Evolutionary conservation across 1,140 invertebrate genomes (phyloP).

Genomic region (Drosophila bifasciata): DNA sequence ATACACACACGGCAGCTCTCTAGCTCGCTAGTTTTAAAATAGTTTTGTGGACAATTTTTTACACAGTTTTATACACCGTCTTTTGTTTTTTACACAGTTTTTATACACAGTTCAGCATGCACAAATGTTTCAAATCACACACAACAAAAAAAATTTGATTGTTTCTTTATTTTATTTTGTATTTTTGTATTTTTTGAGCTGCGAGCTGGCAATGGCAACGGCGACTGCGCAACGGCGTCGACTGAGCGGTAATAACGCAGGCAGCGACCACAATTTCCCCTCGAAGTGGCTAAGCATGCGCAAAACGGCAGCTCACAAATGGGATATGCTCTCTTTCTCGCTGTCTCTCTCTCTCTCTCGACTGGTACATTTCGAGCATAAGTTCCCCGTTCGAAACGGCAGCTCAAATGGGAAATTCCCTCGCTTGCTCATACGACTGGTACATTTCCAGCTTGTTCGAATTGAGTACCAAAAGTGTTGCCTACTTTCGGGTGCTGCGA

Average conservation of each 20-base stretch:
- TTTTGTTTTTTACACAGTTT: slow-evolving; percentile 14
- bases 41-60: slow-evolving; percentile 21
- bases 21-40: slow-evolving; percentile 2
- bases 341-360: not conserved
- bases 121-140: slow-evolving; percentile 5
- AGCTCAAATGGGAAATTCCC: slow-evolving; percentile 32
- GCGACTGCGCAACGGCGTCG: slow-evolving; percentile 24
- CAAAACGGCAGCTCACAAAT: slow-evolving; percentile 9
- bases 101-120: slow-evolving; percentile 23
- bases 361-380: slow-evolving; percentile 7
- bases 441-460: slow-evolving; percentile 1
- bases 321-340: too few species aligned
- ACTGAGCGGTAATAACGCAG: slow-evolving; percentile 13
- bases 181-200: slow-evolving; percentile 24
- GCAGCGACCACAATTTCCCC: slow-evolving; percentile 41
- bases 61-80: slow-evolving; percentile 22
- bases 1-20: slow-evolving; percentile 6
- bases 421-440: not conserved
- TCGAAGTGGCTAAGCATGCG: slow-evolving; percentile 6
- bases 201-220: slow-evolving; percentile 28
- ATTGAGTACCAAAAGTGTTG: slow-evolving; percentile 1
- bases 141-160: slow-evolving; percentile 44
- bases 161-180: not conserved
- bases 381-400: slow-evolving; percentile 22
- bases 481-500: slow-evolving; percentile 28